Conservation (phyloP, 2,113 vertebrate species). For the Pandion haliaetus region DNA sequence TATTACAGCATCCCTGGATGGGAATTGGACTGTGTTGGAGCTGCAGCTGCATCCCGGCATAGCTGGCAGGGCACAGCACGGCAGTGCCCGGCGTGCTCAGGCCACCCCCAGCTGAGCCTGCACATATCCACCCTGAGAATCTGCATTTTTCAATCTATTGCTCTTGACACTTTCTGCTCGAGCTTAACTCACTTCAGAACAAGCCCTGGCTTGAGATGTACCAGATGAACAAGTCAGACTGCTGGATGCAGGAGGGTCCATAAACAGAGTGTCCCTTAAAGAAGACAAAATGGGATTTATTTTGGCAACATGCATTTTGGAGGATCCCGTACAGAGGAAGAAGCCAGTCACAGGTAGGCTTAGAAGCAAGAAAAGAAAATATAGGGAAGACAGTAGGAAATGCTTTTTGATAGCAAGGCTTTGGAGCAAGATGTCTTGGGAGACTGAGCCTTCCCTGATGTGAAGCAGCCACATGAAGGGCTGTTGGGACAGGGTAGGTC, state of each 20-base stretch:
- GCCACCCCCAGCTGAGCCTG: not conserved
- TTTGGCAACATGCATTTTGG: not conserved
- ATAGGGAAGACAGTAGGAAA: not conserved
- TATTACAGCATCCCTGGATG: not conserved
- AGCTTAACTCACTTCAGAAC: not conserved
- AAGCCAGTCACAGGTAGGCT: not conserved
- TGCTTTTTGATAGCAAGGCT: not conserved
- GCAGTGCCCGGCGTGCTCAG: not conserved
- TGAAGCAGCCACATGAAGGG: accelerated
- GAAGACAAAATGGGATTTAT: not conserved
- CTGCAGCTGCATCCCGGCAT: not conserved
- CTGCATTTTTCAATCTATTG: not conserved
- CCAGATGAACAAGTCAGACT: not conserved
- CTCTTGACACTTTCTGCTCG: not conserved
- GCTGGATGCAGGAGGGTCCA: not conserved
- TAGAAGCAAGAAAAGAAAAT: not conserved
- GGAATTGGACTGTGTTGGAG: not conserved
- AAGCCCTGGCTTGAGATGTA: not conserved
- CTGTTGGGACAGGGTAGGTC: not conserved
- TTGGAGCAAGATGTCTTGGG: not conserved
- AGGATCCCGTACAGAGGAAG: not conserved
- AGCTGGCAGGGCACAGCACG: accelerated
- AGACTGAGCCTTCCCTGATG: accelerated
- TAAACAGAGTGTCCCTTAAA: not conserved
- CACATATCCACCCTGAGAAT: not conserved